Percentiles rank a stretch among this genome's conserved stretches.
Conservation (phyloP, 1,140 invertebrate genomes). For the Trissolcus basalis region DNA sequence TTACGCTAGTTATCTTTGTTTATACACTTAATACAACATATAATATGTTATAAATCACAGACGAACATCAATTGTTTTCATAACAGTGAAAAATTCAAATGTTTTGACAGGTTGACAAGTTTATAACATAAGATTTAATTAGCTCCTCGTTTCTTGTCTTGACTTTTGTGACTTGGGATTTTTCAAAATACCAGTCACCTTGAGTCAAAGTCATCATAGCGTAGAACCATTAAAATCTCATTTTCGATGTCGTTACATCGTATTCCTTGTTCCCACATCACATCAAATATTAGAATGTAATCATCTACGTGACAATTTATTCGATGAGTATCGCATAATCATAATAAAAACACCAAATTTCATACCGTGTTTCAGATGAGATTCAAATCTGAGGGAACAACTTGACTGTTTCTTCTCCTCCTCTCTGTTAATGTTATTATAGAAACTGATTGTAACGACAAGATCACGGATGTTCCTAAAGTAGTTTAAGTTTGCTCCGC, state of each 20-base stretch:
- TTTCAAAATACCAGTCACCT: slow-evolving; percentile 16
- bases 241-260: slow-evolving; percentile 40
- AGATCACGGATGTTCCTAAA: no score
- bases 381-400: slow-evolving; percentile 28
- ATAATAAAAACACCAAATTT: slow-evolving; percentile 27
- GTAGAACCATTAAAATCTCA: slow-evolving; percentile 48
- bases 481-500: not conserved
- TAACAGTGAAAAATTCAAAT: no score
- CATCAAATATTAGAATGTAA: slow-evolving; percentile 52
- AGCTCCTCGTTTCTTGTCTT: no score
- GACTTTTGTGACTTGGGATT: not conserved
- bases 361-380: slow-evolving; percentile 23
- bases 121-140: no score
- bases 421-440: slow-evolving; percentile 20
- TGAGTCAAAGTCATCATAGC: slow-evolving; percentile 23
- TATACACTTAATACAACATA: no score
- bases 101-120: no score
- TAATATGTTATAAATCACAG: no score
- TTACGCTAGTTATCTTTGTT: no score
- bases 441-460: slow-evolving; percentile 22
- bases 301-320: slow-evolving; percentile 47
- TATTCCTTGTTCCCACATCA: slow-evolving; percentile 39
- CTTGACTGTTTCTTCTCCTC: slow-evolving; percentile 29
- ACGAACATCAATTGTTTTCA: no score
- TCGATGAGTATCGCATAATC: slow-evolving; percentile 36